Percentiles rank a stretch among this genome's conserved stretches.
Evolutionary conservation across 2,113 vertebrate genomes (phyloP).

Genomic region (Oriolus oriolus): DNA sequence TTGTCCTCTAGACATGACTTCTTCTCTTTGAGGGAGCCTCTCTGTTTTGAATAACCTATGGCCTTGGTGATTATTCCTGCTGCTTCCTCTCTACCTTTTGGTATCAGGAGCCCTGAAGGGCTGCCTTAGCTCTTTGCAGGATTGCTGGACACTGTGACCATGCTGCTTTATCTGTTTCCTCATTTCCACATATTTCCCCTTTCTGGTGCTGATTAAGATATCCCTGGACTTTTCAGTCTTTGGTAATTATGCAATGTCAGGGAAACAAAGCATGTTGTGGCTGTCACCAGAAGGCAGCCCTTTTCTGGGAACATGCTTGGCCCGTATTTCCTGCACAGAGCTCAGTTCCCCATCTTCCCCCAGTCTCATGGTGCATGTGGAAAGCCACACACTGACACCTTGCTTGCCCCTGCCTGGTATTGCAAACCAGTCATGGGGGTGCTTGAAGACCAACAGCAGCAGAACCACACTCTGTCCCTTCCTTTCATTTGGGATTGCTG

Average conservation of each 20-base stretch:
- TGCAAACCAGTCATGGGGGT: background rate
- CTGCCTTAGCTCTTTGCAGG: background rate
- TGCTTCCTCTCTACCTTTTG: background rate
- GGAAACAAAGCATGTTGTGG: background rate
- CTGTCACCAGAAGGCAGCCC: background rate
- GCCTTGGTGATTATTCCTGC: background rate
- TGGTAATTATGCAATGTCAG: background rate
- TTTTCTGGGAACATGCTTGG: background rate
- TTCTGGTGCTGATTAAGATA: background rate
- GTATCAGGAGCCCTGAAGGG: background rate
- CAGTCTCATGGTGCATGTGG: rapidly evolving
- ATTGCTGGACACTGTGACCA: background rate
- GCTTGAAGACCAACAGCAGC: background rate
- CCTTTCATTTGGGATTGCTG: background rate
- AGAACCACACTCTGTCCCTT: background rate
- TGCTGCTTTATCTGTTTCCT: background rate
- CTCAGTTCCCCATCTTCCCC: background rate
- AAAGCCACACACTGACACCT: rapidly evolving
- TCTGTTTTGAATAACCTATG: background rate
- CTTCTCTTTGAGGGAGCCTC: background rate
- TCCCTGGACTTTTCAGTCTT: background rate
- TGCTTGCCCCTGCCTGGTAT: background rate
- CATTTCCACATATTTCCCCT: background rate
- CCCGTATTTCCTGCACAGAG: background rate
- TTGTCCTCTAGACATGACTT: background rate